These are phyloP conservation scores for Aurelia sp. DNA, from an alignment of 30 jellyfish, hydroid and myxozoan genomes.

Conservation along the genomic window DNA sequence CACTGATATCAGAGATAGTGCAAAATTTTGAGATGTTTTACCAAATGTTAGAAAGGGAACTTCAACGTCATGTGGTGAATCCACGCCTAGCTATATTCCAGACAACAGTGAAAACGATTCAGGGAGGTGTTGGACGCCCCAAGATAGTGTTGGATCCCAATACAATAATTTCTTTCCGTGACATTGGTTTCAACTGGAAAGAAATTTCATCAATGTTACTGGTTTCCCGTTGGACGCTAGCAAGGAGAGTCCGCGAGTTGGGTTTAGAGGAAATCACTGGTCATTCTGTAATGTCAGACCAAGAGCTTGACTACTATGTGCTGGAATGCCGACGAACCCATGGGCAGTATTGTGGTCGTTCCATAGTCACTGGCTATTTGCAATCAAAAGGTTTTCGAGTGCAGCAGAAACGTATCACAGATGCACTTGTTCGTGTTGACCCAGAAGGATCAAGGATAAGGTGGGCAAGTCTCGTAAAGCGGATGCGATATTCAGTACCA, in stretches of 20 bases:
- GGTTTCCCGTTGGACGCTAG: conserved; percentile 44
- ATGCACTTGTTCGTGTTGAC: conserved; percentile 19
- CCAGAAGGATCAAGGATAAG: background rate
- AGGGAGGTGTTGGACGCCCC: conserved; percentile 29
- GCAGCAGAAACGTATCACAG: conserved; percentile 4
- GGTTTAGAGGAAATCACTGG: conserved; percentile 16
- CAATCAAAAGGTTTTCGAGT: conserved; percentile 3
- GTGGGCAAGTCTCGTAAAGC: conserved; percentile 25
- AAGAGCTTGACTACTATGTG: too few species aligned
- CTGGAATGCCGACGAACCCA: background rate
- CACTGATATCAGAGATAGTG: too few species aligned
- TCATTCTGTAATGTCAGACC: too few species aligned
- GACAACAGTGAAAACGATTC: too few species aligned
- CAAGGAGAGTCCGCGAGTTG: conserved; percentile 30
- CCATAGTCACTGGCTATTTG: conserved; percentile 1
- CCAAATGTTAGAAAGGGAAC: too few species aligned
- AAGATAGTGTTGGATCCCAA: background rate
- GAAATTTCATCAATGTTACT: conserved; percentile 22
- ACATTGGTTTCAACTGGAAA: background rate
- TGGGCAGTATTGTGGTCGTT: background rate
- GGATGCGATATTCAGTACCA: conserved; percentile 20
- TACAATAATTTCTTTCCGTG: conserved; percentile 28
- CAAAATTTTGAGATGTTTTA: too few species aligned
- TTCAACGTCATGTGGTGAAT: too few species aligned
- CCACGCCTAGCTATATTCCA: too few species aligned